A percentile compares a stretch with the other conserved stretches of the same genome.
Conservation (phyloP, 2,797 vertebrate genomes). For the Allobates femoralis region DNA sequence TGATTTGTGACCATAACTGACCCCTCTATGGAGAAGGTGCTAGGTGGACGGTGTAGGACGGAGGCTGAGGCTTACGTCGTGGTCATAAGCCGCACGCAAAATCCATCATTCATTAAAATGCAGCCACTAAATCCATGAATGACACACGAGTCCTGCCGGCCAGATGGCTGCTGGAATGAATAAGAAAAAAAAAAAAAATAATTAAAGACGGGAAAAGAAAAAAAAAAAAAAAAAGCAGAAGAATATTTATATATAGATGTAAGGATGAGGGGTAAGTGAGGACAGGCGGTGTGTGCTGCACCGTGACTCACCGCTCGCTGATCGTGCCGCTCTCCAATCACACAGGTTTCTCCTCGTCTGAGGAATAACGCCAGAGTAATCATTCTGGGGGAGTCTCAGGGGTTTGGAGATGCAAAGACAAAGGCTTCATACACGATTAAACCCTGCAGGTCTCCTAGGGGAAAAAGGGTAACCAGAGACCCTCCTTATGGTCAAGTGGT, state of each 20-base stretch:
- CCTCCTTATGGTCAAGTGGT: no score
- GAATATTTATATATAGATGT: constrained; percentile 28
- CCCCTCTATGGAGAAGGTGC: not conserved
- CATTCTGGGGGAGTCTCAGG: constrained; percentile 29
- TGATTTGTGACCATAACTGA: no score
- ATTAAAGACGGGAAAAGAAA: not conserved
- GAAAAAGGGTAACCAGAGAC: constrained; percentile 19
- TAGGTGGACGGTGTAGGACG: no score
- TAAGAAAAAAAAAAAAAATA: not conserved
- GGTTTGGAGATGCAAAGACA: constrained; percentile 19
- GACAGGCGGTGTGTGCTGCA: constrained; percentile 31
- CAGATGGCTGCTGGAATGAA: not conserved
- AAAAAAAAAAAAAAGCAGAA: not conserved
- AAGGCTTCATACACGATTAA: constrained; percentile 27
- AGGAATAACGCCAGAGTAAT: constrained; percentile 49
- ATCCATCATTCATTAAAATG: not conserved
- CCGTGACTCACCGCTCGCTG: constrained; percentile 29
- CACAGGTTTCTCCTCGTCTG: constrained; percentile 47
- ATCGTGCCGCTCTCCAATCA: constrained; percentile 12
- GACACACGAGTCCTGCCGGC: not conserved
- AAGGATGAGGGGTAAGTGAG: constrained; percentile 43
- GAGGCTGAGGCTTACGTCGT: not conserved
- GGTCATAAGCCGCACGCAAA: not conserved
- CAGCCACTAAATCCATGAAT: not conserved
- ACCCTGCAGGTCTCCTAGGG: constrained; percentile 18